A percentile compares a stretch with the other conserved stretches of the same genome.
Conservation (phyloP, 37 sponge, comb jelly and placozoan species). For the Spongilla lacustris region DNA sequence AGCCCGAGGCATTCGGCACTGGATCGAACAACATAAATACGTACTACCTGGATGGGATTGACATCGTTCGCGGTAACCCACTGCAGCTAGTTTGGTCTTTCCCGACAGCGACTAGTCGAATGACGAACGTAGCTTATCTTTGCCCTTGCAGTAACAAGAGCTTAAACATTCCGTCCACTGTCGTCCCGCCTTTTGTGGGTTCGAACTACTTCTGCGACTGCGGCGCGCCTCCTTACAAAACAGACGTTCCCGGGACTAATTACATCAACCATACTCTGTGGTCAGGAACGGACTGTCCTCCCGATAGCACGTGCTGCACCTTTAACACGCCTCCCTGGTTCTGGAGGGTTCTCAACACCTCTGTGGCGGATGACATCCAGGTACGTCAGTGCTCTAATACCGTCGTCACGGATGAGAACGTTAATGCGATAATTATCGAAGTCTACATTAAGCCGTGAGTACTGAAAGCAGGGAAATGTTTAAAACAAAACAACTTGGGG, state of each 20-base stretch:
- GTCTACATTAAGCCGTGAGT: background rate
- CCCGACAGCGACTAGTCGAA: background rate
- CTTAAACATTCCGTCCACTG: background rate
- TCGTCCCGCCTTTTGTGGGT: conserved; percentile 11
- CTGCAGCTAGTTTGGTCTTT: conserved; percentile 39
- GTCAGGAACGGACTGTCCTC: conserved; percentile 27
- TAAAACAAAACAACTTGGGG: too few species aligned
- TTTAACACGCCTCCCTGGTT: conserved; percentile 17
- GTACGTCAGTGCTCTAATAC: background rate
- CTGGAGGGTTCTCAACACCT: background rate
- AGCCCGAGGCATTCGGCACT: background rate
- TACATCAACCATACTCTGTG: conserved; percentile 28
- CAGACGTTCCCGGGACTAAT: background rate
- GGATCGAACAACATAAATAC: background rate
- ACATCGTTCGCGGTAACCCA: conserved; percentile 24
- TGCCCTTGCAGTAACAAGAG: background rate
- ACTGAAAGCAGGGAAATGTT: background rate
- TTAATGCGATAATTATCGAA: background rate
- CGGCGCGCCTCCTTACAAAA: background rate
- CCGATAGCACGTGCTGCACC: background rate
- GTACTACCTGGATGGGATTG: conserved; percentile 29
- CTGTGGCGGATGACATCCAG: conserved; percentile 4
- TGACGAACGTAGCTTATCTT: background rate
- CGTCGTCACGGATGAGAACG: background rate
- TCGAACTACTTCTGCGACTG: conserved; percentile 25